A percentile compares a stretch with the other conserved stretches of the same genome.
phyloP scores from a whole-genome alignment of 1,140 invertebrate genomes.

The Panulirus ornatus region DNA sequence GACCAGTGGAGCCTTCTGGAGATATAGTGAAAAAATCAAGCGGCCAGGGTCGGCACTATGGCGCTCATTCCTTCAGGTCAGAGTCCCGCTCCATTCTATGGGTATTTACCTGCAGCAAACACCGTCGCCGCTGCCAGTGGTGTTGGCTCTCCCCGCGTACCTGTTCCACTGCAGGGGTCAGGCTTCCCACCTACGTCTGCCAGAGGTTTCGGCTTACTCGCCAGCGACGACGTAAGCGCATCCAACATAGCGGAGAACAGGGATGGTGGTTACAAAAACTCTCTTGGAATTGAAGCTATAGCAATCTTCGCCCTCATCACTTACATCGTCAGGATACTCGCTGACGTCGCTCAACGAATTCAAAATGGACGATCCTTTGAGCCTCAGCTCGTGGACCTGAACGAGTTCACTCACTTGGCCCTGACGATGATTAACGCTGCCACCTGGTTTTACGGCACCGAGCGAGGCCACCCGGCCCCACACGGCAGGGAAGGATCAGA shows the following conservation, averaged over 20 bases:
- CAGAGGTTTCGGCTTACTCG: neutral
- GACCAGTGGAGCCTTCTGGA: too few species aligned
- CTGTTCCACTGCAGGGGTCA: too few species aligned
- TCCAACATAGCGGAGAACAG: neutral
- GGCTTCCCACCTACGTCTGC: too few species aligned
- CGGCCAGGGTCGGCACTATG: too few species aligned
- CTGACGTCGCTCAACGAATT: constrained; percentile 39
- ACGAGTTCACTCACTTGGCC: neutral
- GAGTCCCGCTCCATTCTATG: too few species aligned
- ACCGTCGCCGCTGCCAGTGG: too few species aligned
- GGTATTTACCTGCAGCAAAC: too few species aligned
- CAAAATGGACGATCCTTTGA: constrained; percentile 30
- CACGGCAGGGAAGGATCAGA: too few species aligned
- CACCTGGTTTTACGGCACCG: constrained; percentile 13
- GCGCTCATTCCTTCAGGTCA: too few species aligned
- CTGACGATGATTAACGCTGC: constrained; percentile 9
- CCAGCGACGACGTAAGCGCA: neutral
- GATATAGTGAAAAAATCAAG: too few species aligned
- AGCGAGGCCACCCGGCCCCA: too few species aligned
- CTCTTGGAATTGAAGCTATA: constrained; percentile 41
- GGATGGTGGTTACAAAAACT: constrained; percentile 36
- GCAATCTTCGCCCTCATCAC: constrained; percentile 48
- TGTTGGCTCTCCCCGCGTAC: too few species aligned
- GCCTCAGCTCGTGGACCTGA: neutral
- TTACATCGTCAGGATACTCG: constrained; percentile 34